Evolutionary conservation across 2,113 vertebrate species (phyloP).

Genomic region (Proterorhinus semilunaris): DNA sequence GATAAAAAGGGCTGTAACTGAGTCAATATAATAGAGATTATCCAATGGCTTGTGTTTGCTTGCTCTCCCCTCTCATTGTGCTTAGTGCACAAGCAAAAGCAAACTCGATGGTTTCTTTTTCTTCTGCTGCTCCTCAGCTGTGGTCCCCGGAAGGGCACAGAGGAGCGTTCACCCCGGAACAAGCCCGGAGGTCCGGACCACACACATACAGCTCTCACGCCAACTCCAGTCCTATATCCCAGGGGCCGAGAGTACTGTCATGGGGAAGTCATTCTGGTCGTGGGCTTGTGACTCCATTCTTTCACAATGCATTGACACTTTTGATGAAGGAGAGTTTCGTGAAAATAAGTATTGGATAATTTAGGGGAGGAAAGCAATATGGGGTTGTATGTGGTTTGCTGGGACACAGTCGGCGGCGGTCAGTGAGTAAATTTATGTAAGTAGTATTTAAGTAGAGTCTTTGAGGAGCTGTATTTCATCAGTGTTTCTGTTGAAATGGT

Average conservation of each 20-base stretch:
- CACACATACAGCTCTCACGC: constrained; percentile 74
- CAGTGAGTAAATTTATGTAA: too few species aligned
- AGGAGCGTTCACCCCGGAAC: constrained; percentile 67
- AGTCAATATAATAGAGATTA: constrained; percentile 63
- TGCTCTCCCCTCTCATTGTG: constrained; percentile 50
- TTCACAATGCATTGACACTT: too few species aligned
- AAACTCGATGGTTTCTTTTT: constrained; percentile 66
- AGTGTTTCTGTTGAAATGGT: too few species aligned
- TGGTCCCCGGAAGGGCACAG: constrained; percentile 64
- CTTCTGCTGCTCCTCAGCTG: constrained; percentile 42
- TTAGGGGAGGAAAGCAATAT: too few species aligned
- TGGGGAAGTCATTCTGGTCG: not conserved
- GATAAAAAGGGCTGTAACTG: constrained; percentile 28
- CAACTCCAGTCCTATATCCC: constrained; percentile 36
- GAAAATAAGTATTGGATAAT: too few species aligned
- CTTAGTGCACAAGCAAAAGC: constrained; percentile 66
- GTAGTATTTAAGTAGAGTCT: too few species aligned
- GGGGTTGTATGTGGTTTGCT: too few species aligned
- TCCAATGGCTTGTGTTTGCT: constrained; percentile 63
- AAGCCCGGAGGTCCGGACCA: constrained; percentile 78
- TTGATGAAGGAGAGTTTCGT: too few species aligned
- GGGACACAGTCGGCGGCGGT: too few species aligned
- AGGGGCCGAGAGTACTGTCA: not conserved
- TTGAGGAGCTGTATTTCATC: too few species aligned
- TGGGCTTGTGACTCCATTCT: too few species aligned